Evolutionary conservation across 2,888 invertebrate species (phyloP), one percentile per base, ranked within the genome.

Genomic region (Graphium colonna): DNA sequence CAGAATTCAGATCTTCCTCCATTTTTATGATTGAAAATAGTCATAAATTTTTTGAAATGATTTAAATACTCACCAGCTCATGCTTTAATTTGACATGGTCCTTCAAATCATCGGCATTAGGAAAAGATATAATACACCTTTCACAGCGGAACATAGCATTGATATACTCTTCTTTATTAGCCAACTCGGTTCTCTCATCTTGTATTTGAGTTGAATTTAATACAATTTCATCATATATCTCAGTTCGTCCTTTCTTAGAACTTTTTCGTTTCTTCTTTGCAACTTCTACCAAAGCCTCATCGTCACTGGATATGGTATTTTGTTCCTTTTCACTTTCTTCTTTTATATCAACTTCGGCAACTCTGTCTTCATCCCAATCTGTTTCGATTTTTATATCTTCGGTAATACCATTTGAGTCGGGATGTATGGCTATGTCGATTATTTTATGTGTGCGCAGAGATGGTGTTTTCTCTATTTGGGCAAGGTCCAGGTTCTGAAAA

Each of bases 61-160:
- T 28, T 31, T 15, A 28, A 48, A 21, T 21, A 69, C 79, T 69
- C 60, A 87, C 87, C 71, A 67, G 47, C 4, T 79, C 72, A 73
- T 88, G 88, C 56, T 86, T 88, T 0, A 71, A 50, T 3, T 40
- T 60, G 0, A 68, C 8, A 67, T 88, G 88, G 0, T 88, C 87
- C 1, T 70, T 75, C 51, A 84, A 65, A 57, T 85, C 85, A 3
- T 88, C 86, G 0, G 63, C 69, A 58, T 84, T 87, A 0, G 86
- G 79, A 51, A 86, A 88, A 0, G 82, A 63, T 0, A 75, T 0
- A 0, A 87, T 68, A 65, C 88, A 88, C 0, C 36, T 58, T 0
- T 80, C 79, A 58, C 88, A 88, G 5, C 68, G 66, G 51, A 80
- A 83, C 75, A 84, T 79, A 0, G 87, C 82, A 49, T 85, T 82